A percentile compares a stretch with the other conserved stretches of the same genome.
phyloP scores from a whole-genome alignment of 2,797 vertebrate genomes.

The Acrossocheilus fasciatus region DNA sequence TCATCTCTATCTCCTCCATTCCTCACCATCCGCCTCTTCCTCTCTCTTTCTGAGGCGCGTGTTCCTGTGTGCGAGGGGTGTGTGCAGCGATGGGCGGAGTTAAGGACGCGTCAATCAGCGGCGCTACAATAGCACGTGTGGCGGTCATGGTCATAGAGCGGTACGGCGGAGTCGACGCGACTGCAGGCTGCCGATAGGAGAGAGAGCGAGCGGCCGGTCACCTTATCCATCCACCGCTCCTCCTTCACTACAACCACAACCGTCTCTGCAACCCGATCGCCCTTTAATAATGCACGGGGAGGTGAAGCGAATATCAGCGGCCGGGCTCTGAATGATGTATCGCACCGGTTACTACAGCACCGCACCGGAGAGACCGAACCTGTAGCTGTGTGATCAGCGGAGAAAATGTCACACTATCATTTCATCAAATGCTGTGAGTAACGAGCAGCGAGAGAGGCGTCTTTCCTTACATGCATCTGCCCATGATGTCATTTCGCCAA shows the following conservation, averaged over 20 bases:
- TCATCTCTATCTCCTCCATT: slow-evolving; percentile 28
- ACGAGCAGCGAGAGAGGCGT: slow-evolving; percentile 53
- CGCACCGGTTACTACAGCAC: slow-evolving; percentile 72
- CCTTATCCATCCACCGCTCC: slow-evolving; percentile 15
- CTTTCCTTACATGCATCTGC: slow-evolving; percentile 44
- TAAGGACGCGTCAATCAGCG: slow-evolving; percentile 84
- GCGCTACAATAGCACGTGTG: slow-evolving; percentile 85
- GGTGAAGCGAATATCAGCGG: slow-evolving; percentile 81
- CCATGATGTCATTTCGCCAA: slow-evolving; percentile 45
- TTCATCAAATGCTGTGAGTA: slow-evolving; percentile 99
- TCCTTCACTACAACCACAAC: slow-evolving; percentile 60
- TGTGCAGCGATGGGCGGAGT: slow-evolving; percentile 74
- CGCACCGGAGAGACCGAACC: slow-evolving; percentile 78
- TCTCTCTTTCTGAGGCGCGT: slow-evolving; percentile 40
- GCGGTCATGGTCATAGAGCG: slow-evolving; percentile 76
- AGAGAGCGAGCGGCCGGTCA: slow-evolving; percentile 55
- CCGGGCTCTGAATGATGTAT: slow-evolving; percentile 84
- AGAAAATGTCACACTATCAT: slow-evolving; percentile 96
- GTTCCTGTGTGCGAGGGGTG: slow-evolving; percentile 69
- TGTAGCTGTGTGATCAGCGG: slow-evolving; percentile 74
- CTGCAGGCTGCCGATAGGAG: slow-evolving; percentile 72
- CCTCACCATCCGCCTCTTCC: slow-evolving; percentile 16
- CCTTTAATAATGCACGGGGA: slow-evolving; percentile 73
- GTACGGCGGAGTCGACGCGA: slow-evolving; percentile 68
- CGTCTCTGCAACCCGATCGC: slow-evolving; percentile 62